Percentiles rank a stretch among this genome's conserved stretches.
Evolutionary conservation across 2,797 vertebrate genomes (phyloP).

Genomic region (Channallabes apus): DNA sequence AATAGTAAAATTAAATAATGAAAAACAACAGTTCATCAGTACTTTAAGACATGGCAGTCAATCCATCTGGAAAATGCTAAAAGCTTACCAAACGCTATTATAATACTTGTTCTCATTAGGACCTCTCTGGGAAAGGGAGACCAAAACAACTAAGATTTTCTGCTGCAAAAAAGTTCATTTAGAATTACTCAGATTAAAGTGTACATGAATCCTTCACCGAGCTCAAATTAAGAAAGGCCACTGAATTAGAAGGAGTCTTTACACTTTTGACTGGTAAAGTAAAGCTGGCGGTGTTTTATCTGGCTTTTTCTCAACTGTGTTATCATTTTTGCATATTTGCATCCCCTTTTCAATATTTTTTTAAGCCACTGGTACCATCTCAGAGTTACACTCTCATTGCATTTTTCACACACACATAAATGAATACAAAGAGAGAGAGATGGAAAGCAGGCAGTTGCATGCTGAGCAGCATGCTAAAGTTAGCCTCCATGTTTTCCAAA

Average conservation of each 20-base stretch:
- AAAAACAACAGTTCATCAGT: no score
- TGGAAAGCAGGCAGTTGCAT: slow-evolving; percentile 40
- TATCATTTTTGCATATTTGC: slow-evolving; percentile 46
- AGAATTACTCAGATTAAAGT: no score
- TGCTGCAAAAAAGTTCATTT: no score
- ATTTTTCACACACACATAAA: slow-evolving; percentile 34
- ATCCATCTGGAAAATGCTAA: no score
- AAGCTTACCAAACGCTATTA: no score
- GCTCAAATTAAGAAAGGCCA: no score
- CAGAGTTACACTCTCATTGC: slow-evolving; percentile 29
- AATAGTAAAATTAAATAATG: no score
- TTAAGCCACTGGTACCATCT: neutral
- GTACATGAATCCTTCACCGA: no score
- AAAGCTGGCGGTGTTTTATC: neutral
- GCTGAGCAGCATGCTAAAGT: slow-evolving; percentile 61
- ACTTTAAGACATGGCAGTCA: no score
- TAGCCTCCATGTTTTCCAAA: slow-evolving; percentile 66
- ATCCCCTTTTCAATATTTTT: slow-evolving; percentile 44
- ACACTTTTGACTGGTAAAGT: neutral
- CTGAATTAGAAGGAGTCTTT: neutral
- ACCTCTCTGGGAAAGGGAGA: no score
- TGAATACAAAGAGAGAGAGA: slow-evolving; percentile 31
- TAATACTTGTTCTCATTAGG: no score
- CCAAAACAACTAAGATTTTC: no score
- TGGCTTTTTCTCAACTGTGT: slow-evolving; percentile 36